Conservation (phyloP, 2,888 invertebrate species). For the Ormyrus pomaceus region DNA sequence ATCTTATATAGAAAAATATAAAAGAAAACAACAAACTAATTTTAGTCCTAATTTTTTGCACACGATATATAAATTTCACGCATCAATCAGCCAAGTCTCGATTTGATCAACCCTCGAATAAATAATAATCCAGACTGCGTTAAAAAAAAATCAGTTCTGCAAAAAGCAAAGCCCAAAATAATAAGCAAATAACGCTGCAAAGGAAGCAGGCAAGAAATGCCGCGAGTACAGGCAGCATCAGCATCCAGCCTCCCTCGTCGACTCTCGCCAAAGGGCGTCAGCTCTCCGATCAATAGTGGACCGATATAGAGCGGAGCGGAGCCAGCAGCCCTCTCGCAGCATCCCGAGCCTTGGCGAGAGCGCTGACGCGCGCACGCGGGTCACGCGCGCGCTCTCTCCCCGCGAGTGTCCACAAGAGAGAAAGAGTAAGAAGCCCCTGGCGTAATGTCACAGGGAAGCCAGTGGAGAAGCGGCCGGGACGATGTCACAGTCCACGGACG, state of each 20-base stretch:
- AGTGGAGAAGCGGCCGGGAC: conserved; percentile 23
- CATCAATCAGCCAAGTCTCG: too few relatives aligned
- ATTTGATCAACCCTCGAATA: too few relatives aligned
- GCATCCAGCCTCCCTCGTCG: background rate
- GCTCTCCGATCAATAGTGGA: conserved; percentile 45
- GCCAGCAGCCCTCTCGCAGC: conserved; percentile 20
- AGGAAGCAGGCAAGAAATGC: too few relatives aligned
- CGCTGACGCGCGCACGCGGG: background rate
- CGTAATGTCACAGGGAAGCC: conserved; percentile 51
- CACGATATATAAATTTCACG: too few relatives aligned
- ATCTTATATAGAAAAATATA: too few relatives aligned
- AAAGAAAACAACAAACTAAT: too few relatives aligned
- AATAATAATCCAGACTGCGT: too few relatives aligned
- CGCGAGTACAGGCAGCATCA: background rate
- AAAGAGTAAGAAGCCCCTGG: conserved; percentile 45
- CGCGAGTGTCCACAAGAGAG: background rate
- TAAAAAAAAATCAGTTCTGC: too few relatives aligned
- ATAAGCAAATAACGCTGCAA: too few relatives aligned
- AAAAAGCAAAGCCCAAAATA: too few relatives aligned
- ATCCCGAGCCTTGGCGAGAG: background rate
- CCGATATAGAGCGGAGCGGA: background rate
- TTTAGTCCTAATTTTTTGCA: too few relatives aligned
- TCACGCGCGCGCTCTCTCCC: background rate
- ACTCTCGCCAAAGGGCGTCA: background rate
- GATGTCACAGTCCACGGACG: conserved; percentile 12